A percentile compares a stretch with the other conserved stretches of the same genome.
These are phyloP conservation scores for Scarus forsteni DNA, from an alignment of 2,797 vertebrate genomes.

Conservation along the genomic window DNA sequence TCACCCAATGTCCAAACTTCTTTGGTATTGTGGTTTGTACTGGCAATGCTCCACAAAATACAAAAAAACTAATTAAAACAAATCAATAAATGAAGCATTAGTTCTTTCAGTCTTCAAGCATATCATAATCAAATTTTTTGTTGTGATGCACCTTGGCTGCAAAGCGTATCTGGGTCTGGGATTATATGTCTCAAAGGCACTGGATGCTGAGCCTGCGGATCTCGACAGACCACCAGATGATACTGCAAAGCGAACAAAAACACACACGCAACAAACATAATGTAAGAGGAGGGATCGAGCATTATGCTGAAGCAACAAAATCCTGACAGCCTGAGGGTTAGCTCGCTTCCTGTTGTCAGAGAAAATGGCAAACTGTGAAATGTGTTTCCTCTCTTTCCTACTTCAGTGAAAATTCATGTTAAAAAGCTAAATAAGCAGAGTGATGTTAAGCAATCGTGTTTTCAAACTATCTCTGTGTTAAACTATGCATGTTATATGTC, in stretches of 20 bases:
- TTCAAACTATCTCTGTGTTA: not conserved
- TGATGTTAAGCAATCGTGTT: not conserved
- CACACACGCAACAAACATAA: constrained; percentile 7
- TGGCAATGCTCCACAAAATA: not conserved
- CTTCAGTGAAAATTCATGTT: constrained; percentile 5
- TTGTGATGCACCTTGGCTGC: constrained; percentile 74
- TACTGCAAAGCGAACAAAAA: constrained; percentile 57
- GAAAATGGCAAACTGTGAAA: not conserved
- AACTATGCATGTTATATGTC: not conserved
- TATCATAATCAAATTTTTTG: not conserved
- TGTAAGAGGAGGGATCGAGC: constrained; percentile 15
- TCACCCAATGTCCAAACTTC: too few species aligned
- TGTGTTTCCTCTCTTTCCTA: constrained; percentile 12
- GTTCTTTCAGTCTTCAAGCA: not conserved
- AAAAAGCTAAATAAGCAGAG: not conserved
- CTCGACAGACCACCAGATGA: constrained; percentile 79
- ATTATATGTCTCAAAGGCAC: constrained; percentile 84
- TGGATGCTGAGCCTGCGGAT: constrained; percentile 81
- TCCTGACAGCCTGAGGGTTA: not conserved
- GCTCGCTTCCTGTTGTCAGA: constrained; percentile 37
- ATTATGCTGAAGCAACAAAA: constrained; percentile 44
- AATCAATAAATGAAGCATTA: too few species aligned
- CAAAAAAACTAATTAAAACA: not conserved
- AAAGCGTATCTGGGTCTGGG: constrained; percentile 78
- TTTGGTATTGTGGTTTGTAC: too few species aligned